phyloP scores from a whole-genome alignment of 2,797 vertebrate species.

The Diceros bicornis region DNA sequence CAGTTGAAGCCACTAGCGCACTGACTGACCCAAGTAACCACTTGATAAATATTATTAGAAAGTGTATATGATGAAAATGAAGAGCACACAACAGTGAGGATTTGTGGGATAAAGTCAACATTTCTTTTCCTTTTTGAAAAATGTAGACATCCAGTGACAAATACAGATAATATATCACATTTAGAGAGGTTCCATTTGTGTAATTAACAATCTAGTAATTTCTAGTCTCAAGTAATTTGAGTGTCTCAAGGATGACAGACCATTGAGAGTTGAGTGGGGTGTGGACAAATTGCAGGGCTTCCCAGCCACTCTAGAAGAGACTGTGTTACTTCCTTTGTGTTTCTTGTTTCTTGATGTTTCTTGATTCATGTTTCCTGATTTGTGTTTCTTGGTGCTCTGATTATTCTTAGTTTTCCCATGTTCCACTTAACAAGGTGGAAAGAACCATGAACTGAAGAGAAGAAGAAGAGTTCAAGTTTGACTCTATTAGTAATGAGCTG shows the following conservation, averaged over 20 bases:
- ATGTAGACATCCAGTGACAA: background rate
- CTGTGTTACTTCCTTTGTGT: background rate
- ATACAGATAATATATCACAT: background rate
- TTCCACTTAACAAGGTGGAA: background rate
- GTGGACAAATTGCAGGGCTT: background rate
- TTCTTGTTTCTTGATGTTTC: background rate
- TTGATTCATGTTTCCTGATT: too few species aligned
- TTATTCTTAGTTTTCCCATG: background rate
- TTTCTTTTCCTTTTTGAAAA: slow-evolving; percentile 17
- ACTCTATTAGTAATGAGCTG: background rate
- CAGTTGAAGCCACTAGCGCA: background rate
- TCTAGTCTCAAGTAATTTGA: background rate
- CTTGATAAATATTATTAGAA: background rate
- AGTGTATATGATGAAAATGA: background rate
- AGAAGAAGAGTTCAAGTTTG: background rate
- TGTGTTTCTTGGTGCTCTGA: slow-evolving; percentile 24
- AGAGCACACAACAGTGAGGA: background rate
- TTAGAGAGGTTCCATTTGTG: background rate
- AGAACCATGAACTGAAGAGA: background rate
- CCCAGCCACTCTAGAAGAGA: background rate
- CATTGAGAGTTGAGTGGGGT: background rate
- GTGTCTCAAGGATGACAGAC: background rate
- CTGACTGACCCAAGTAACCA: background rate
- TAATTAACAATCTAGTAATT: background rate
- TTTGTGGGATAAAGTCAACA: background rate